Conservation (phyloP, 2,888 invertebrate genomes). For the Minunthozetes semirufus region DNA sequence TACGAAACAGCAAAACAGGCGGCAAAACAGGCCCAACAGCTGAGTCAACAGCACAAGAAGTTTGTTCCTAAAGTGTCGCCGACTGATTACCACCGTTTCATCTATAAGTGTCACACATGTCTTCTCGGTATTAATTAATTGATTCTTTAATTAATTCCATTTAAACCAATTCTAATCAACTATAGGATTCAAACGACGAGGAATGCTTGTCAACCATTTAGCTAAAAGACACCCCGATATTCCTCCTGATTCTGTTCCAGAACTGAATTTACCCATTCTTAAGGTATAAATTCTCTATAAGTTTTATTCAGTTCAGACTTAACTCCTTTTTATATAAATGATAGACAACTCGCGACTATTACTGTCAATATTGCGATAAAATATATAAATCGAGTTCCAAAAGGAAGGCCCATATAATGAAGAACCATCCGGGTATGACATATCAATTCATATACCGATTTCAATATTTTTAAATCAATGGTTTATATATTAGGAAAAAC, state of each 20-base stretch:
- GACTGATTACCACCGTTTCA: slow-evolving; percentile 63
- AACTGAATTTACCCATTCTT: slow-evolving; percentile 68
- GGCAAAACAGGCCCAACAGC: slow-evolving; percentile 32
- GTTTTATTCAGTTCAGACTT: background rate
- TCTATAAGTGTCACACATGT: slow-evolving; percentile 69
- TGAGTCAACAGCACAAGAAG: slow-evolving; percentile 30
- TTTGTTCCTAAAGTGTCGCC: slow-evolving; percentile 51
- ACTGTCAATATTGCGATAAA: slow-evolving; percentile 76
- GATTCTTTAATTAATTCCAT: background rate
- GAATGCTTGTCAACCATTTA: slow-evolving; percentile 76
- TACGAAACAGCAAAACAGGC: slow-evolving; percentile 28
- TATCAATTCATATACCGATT: background rate
- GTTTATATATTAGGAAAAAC: slow-evolving; percentile 28
- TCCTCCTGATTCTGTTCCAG: slow-evolving; percentile 59
- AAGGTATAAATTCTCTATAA: slow-evolving; percentile 1
- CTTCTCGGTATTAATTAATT: slow-evolving; percentile 53
- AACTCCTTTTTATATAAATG: background rate
- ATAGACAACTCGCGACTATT: slow-evolving; percentile 68
- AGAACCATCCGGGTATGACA: slow-evolving; percentile 65
- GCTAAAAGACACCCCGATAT: slow-evolving; percentile 62
- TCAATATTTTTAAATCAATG: background rate
- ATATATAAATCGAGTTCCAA: slow-evolving; percentile 77
- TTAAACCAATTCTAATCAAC: background rate
- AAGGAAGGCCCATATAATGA: slow-evolving; percentile 69
- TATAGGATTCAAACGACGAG: slow-evolving; percentile 63